Conservation (phyloP, 2,113 vertebrate species). For the Daubentonia madagascariensis region DNA sequence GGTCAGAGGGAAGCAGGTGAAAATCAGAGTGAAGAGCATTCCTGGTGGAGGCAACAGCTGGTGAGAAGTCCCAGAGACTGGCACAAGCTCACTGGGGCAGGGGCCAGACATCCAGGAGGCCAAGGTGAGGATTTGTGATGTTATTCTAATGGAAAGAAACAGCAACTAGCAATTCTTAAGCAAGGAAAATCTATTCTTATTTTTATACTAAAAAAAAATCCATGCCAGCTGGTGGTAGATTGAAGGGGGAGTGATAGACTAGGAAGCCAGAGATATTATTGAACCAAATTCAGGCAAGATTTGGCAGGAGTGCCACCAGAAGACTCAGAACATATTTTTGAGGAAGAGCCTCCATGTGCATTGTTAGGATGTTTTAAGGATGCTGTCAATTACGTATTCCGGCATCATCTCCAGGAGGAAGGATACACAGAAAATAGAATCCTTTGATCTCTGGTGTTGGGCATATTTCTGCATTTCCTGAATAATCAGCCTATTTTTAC, state of each 20-base stretch:
- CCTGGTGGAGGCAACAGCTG: neutral
- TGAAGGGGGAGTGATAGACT: neutral
- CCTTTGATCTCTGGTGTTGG: neutral
- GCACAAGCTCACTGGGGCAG: neutral
- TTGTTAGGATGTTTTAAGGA: neutral
- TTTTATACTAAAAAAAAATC: neutral
- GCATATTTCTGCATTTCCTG: neutral
- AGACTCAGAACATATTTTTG: neutral
- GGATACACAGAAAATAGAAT: neutral
- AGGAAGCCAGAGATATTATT: neutral
- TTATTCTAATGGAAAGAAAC: neutral
- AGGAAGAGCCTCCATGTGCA: neutral
- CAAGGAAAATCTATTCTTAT: neutral
- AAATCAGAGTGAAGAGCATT: neutral
- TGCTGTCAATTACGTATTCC: neutral
- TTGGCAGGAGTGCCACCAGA: neutral
- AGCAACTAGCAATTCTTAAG: neutral
- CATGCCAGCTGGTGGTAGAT: neutral
- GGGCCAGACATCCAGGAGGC: neutral
- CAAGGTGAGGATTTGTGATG: neutral
- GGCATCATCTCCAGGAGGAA: neutral
- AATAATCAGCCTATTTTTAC: neutral
- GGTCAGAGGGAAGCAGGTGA: neutral
- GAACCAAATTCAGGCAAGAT: neutral
- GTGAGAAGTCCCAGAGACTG: neutral